Evolutionary conservation across 2,888 invertebrate genomes (phyloP).

Genomic region (Drosophila aldrichi): DNA sequence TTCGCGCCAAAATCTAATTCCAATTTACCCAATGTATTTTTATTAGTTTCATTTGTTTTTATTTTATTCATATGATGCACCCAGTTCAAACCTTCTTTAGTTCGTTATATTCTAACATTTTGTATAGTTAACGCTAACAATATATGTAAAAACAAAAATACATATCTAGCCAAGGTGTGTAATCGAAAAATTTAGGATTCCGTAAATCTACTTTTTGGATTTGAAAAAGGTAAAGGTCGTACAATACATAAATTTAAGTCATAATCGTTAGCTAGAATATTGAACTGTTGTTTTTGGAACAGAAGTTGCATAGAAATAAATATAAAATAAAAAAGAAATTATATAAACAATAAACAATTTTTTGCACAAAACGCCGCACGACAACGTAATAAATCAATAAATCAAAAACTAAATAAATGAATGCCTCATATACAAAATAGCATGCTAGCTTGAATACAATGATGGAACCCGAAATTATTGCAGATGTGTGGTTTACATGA

Average conservation of each 20-base stretch:
- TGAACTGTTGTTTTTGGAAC: constrained; percentile 44
- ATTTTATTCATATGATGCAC: constrained; percentile 73
- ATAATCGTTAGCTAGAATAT: constrained; percentile 34
- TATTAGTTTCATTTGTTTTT: constrained; percentile 35
- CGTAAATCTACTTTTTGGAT: constrained; percentile 73
- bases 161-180: constrained; percentile 57
- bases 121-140: constrained; percentile 71
- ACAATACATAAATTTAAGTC: constrained; percentile 44
- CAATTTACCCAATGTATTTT: not conserved
- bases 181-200: constrained; percentile 57
- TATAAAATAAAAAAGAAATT: constrained; percentile 62
- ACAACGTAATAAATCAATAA: constrained; percentile 67
- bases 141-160: constrained; percentile 68
- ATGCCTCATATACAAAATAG: constrained; percentile 51
- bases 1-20: constrained; percentile 12
- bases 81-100: constrained; percentile 59
- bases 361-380: constrained; percentile 84
- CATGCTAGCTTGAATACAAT: constrained; percentile 28
- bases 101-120: constrained; percentile 61
- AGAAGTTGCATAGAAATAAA: constrained; percentile 62
- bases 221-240: constrained; percentile 48
- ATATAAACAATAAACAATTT: constrained; percentile 70
- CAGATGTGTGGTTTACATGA: constrained; percentile 38
- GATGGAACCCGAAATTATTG: constrained; percentile 31
- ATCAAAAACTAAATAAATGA: constrained; percentile 56